Base-by-base conservation (phyloP, 1,140 invertebrate species). In the Ceratina calcarata region DNA sequence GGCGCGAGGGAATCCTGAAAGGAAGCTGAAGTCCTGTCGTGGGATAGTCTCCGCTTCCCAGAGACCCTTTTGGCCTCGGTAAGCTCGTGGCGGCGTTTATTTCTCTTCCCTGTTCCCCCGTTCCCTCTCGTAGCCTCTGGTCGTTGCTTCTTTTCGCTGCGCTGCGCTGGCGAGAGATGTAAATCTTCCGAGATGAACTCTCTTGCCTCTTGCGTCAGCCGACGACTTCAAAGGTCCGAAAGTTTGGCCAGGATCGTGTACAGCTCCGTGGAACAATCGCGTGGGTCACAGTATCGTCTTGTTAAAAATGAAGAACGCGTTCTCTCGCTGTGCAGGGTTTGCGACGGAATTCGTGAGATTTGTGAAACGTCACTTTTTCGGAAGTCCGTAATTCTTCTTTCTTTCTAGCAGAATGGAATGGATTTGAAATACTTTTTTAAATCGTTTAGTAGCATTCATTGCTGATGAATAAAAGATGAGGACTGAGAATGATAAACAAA, bases 101-200 rank as follows among this genome's bases (percentile, higher is more conserved):
- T 72, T 68, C 69, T 78, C 58, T 70, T 18, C 60, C 22, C 22
- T 24, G 15, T 71, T 55, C 20, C n/a, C n/a, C 22, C 51, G 51
- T 22, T 60, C 55, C 24, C 18, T 18, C 24, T 32, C 58, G 22
- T 62, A 57, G n/a, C 55, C 37, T 45, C 37, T 45, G 15, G 24
- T 37, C 51, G 58, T 55, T 72, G 58, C 61, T 58, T 74, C 78
- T 79, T 61, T 53, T 27, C 55, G 55, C 62, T 55, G 68, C 2
- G 55, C 67, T 15, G 67, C 67, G 24, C 57, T 55, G 51, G 61
- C 37, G 37, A 18, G 71, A 71, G 80, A 84, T 81, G 82, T 81
- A 81, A 84, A 84, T 84, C 78, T 80, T 65, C 4, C 45, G 53
- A 62, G 55, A 81, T 71, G 80, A 84, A 82, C 82, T 84, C 82